Base-by-base conservation (phyloP, 2,888 invertebrate species). In the Gisinianus flammeolus region DNA sequence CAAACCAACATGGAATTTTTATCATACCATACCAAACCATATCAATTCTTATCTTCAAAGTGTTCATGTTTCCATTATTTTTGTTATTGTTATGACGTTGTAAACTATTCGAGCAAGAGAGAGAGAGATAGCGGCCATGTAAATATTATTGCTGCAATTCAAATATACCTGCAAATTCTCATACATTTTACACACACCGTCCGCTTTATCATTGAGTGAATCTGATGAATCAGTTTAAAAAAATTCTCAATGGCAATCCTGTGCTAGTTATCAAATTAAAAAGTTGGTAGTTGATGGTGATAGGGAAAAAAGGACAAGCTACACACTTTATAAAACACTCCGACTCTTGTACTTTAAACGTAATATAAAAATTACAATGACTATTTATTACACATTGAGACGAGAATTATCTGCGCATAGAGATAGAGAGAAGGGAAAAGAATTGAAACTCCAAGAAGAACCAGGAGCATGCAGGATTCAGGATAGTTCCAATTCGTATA, bases 1-100 rank as follows among this genome's bases (percentile, higher is more conserved):
- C 69, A 69, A 78, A 62, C 30, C 58, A 58, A 56, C 73, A 35
- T 30, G 28, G n/a, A 54, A 16, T 54, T 54, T 54, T 54, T 8
- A n/a, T n/a, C n/a, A n/a, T n/a, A n/a, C n/a, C n/a, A n/a, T n/a
- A n/a, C n/a, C n/a, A n/a, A n/a, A n/a, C n/a, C n/a, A 12, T 35
- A 35, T 35, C 35, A 35, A 8, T 35, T 35, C 35, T 8, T 8
- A 6, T 44, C 44, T 44, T 19, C 2, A 12, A 16, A 19, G 2
- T 44, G 28, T 35, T 44, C 70, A 54, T 70, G 70, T 70, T 52
- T 52, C 26, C 70, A 44, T 69, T 16, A 26, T 35, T 26, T 69
- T 4, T 19, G 35, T 35, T 62, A 62, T 62, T 62, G 62, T 62
- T 62, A 62, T 62, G 62, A 62, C 28, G 62, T 28, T 62, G 62